A percentile compares a stretch with the other conserved stretches of the same genome.
Evolutionary conservation across 2,888 invertebrate species (phyloP).

Genomic region (Ceriagrion tenellum): DNA sequence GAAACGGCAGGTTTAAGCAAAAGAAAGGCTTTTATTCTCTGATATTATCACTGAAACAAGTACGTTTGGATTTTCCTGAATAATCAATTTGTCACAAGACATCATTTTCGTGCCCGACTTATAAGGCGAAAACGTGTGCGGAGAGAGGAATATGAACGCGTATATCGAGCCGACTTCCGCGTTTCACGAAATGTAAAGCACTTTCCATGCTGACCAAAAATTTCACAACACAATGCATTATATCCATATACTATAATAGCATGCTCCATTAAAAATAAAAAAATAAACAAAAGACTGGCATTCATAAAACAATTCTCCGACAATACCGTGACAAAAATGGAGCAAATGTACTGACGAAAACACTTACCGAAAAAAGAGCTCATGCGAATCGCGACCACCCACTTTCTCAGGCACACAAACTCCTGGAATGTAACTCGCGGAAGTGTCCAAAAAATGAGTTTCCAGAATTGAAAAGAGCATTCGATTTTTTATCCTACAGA

Average conservation of each 20-base stretch:
- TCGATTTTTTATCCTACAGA: no score
- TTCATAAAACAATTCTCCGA: neutral
- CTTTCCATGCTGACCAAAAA: slow-evolving; percentile 23
- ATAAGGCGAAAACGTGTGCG: slow-evolving; percentile 35
- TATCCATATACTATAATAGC: slow-evolving; percentile 2
- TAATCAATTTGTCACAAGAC: slow-evolving; percentile 40
- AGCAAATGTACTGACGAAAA: neutral
- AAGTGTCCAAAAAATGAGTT: neutral
- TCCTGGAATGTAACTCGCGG: neutral
- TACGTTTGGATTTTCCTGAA: neutral
- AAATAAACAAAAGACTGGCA: neutral
- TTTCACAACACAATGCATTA: neutral
- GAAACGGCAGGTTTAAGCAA: neutral
- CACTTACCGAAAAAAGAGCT: neutral
- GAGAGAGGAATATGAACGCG: neutral
- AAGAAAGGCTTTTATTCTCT: neutral
- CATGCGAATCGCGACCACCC: neutral
- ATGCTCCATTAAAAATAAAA: neutral
- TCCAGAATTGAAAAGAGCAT: no score
- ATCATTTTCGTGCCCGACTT: slow-evolving; percentile 29
- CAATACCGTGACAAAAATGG: neutral
- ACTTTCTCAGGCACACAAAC: neutral
- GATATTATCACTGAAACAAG: neutral
- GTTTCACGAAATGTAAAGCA: slow-evolving; percentile 1
- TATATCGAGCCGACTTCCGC: neutral